These are phyloP conservation scores for Siphlonurus alternatus DNA, from an alignment of 2,888 invertebrate genomes.

Conservation along the genomic window DNA sequence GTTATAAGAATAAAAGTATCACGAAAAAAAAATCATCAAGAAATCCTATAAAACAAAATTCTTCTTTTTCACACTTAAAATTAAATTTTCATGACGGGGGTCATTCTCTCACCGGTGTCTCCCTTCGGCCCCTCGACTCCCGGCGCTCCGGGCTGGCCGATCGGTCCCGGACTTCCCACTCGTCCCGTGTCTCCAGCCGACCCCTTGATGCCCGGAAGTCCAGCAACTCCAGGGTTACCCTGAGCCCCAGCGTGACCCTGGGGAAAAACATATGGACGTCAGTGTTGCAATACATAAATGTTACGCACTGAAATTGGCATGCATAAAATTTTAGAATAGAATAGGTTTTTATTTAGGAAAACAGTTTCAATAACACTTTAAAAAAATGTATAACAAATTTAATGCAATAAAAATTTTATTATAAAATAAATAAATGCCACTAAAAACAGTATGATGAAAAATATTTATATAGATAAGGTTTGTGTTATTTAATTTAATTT, in stretches of 20 bases:
- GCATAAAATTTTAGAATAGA: no score
- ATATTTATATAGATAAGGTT: no score
- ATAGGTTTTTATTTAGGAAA: conserved; percentile 4
- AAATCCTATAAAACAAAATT: no score
- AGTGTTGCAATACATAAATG: no score
- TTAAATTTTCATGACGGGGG: no score
- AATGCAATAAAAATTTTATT: background rate
- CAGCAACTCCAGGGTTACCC: conserved; percentile 54
- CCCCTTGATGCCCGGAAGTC: conserved; percentile 52
- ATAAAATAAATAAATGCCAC: no score
- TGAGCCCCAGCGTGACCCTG: conserved; percentile 19
- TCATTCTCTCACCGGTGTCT: conserved; percentile 28
- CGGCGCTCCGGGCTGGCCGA: conserved; percentile 51
- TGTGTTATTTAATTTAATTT: no score
- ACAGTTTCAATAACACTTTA: conserved; percentile 5
- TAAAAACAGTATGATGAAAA: no score
- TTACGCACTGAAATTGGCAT: no score
- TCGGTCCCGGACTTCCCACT: conserved; percentile 44
- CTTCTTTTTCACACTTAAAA: no score
- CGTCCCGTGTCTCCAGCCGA: conserved; percentile 50
- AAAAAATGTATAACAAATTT: background rate
- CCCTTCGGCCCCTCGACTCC: conserved; percentile 62
- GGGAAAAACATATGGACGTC: background rate
- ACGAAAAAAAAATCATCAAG: no score
- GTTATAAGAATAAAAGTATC: no score